Conservation (phyloP, 2,888 invertebrate species). For the Sipha maydis region DNA sequence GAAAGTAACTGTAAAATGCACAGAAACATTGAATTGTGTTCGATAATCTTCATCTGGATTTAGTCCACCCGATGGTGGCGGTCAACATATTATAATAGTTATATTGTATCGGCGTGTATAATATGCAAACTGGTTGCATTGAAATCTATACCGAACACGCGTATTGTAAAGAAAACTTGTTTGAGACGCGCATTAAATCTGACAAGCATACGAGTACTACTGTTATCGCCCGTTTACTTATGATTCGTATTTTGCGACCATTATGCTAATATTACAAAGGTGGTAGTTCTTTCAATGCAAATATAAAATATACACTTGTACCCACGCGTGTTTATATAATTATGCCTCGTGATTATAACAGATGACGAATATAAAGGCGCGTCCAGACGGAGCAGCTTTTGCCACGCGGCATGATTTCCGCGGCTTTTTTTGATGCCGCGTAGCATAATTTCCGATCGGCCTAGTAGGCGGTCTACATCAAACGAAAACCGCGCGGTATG, state of each 20-base stretch:
- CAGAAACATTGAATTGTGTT: not conserved
- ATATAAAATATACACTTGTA: not conserved
- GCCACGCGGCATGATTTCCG: too few species aligned
- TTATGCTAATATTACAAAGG: not conserved
- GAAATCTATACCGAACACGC: not conserved
- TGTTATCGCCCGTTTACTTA: not conserved
- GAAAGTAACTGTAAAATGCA: too few species aligned
- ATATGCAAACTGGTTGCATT: too few species aligned
- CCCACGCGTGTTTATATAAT: too few species aligned
- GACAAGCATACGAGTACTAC: constrained; percentile 2
- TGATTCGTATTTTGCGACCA: not conserved
- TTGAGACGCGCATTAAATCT: constrained; percentile 9
- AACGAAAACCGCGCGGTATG: too few species aligned
- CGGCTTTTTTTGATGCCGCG: too few species aligned
- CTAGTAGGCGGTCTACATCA: too few species aligned
- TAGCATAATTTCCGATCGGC: too few species aligned
- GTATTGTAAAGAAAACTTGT: not conserved
- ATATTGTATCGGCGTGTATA: not conserved
- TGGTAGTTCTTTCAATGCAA: not conserved
- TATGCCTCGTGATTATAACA: too few species aligned
- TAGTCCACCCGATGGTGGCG: not conserved
- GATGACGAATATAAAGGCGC: too few species aligned
- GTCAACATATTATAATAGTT: not conserved
- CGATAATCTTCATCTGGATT: not conserved
- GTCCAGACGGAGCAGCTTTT: too few species aligned